Evolutionary conservation across 2,113 vertebrate genomes (phyloP), one percentile per base, ranked within the genome.

Genomic region (Sceloporus undulatus): DNA sequence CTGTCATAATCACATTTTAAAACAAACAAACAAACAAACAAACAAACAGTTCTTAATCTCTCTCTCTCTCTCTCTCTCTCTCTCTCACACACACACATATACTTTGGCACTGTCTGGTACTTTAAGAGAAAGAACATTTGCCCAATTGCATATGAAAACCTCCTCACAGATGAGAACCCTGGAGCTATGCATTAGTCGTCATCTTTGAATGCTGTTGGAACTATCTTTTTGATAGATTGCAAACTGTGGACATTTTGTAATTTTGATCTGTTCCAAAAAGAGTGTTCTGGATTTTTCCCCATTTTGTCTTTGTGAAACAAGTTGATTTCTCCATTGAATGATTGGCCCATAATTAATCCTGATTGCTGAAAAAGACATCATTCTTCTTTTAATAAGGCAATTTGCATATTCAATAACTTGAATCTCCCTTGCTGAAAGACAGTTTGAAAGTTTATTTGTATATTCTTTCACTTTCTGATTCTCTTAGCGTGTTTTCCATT

Each of bases 371-470:
- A 94, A 96, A 95, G 78, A 84, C 88, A 89, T 93, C 80, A 94
- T 95, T 95, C 91, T 96, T 96, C 88, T 94, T 96, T 96, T 95
- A 96, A 94, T 95, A 95, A 92, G 90, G 85, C 77, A 92, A 93
- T 96, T 96, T 95, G 85, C 93, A 93, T 95, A 91, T 93, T 96
- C 88, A 91, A 68, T 93, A 93, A 96, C 89, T 95, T 92, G 80
- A 95, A 84, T 84, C 66, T 94, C 88, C 42, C 87, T 93, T 91
- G 52, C 86, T 92, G 92, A 94, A 94, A 93, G 91, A 92, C 91
- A 89, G 56, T 94, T 95, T 89, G 90, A 90, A 96, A 96, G 87
- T 95, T 95, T 96, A 90, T 96, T 96, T 96, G 89, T 94, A 77
- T 87, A 85, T 90, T 94, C 79, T 85, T 94, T 94, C 85, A 82